A percentile compares a stretch with the other conserved stretches of the same genome.
phyloP scores from a whole-genome alignment of 2,113 vertebrate genomes.

The Spea bombifrons region DNA sequence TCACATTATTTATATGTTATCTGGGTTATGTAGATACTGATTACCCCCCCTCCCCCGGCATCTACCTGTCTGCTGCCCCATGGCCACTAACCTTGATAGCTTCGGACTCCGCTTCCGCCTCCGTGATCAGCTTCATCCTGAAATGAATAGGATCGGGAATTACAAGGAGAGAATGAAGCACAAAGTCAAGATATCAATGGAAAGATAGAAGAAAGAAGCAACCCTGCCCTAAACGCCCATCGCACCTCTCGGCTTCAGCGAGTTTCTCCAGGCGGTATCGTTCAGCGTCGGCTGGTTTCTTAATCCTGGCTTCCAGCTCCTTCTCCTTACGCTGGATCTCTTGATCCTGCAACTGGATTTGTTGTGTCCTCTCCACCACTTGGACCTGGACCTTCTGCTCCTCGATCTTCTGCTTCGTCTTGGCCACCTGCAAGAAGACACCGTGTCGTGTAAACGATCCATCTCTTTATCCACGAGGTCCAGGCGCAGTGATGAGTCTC shows the following conservation, averaged over 20 bases:
- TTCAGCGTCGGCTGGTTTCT: slow-evolving; percentile 85
- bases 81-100: slow-evolving; percentile 71
- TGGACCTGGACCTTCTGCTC: slow-evolving; percentile 87
- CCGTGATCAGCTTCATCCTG: slow-evolving; percentile 83
- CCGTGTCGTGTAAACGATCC: not conserved
- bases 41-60: not conserved
- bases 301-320: slow-evolving; percentile 82
- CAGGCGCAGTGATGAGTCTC: no score
- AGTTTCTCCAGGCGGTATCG: slow-evolving; percentile 78
- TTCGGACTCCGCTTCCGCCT: slow-evolving; percentile 85
- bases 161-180: not conserved
- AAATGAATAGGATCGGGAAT: not conserved
- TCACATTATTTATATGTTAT: not conserved
- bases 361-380: slow-evolving; percentile 86
- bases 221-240: no score
- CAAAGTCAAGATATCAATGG: not conserved
- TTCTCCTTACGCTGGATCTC: slow-evolving; percentile 81
- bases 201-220: not conserved
- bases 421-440: slow-evolving; percentile 76
- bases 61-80: not conserved
- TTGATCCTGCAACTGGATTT: slow-evolving; percentile 88
- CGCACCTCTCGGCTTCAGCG: slow-evolving; percentile 78
- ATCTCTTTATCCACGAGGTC: no score
- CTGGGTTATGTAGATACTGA: not conserved
- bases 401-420: slow-evolving; percentile 90